Evolutionary conservation across 2,113 vertebrate genomes (phyloP).

Genomic region (human (Homo sapiens)): GRCh38 chr4:159906001-159906500

Average conservation of each 20-base stretch:
- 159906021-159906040: neutral
- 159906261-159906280: neutral
- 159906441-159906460: neutral
- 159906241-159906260: fast-evolving
- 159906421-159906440: neutral
- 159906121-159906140: neutral
- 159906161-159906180: slow-evolving; percentile 8
- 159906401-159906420: too few species aligned
- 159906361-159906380: neutral
- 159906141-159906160: neutral
- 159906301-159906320: neutral
- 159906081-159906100: neutral
- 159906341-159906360: neutral
- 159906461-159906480: neutral
- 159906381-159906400: neutral
- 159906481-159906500: neutral
- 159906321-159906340: neutral
- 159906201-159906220: neutral
- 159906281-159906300: neutral
- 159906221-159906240: neutral
- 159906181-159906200: neutral
- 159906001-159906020: neutral
- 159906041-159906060: neutral
- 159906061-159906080: neutral
- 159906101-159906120: neutral